A percentile compares a stretch with the other conserved stretches of the same genome.
Evolutionary conservation across 1,140 invertebrate species (phyloP).

Genomic region (Anthonomus grandis): DNA sequence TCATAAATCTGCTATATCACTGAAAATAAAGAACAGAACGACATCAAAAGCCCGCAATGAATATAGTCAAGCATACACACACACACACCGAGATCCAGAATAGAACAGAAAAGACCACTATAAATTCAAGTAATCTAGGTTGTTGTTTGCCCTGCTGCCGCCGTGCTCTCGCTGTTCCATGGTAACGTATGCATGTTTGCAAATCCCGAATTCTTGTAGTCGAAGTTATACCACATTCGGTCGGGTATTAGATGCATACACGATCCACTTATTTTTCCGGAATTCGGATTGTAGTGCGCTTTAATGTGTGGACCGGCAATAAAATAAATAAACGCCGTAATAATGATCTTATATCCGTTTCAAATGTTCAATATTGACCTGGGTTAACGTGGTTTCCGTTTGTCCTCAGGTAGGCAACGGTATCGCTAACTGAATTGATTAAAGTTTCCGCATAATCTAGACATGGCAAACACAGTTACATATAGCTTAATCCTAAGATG

Average conservation of each 20-base stretch:
- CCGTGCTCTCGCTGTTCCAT: too few species aligned
- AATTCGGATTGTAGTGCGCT: neutral
- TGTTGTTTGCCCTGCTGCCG: conserved; percentile 19
- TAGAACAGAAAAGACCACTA: conserved; percentile 9
- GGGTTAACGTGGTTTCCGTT: neutral
- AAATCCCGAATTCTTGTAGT: conserved; percentile 22
- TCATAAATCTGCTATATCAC: too few species aligned
- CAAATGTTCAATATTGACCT: neutral
- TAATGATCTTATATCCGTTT: neutral
- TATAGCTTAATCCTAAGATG: neutral
- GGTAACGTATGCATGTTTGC: conserved; percentile 26
- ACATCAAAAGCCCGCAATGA: neutral
- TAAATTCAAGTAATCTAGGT: conserved; percentile 25
- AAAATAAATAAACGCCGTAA: neutral
- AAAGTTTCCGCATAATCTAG: neutral
- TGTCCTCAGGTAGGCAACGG: neutral
- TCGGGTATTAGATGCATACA: conserved; percentile 15
- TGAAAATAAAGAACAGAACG: neutral
- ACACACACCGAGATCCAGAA: too few species aligned
- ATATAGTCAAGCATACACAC: too few species aligned
- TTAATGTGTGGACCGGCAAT: neutral
- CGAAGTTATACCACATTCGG: conserved; percentile 12
- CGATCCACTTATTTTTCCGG: conserved; percentile 4
- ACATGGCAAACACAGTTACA: neutral
- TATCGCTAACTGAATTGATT: neutral